Percentiles rank a stretch among this genome's conserved stretches.
Conservation (phyloP, 2,113 vertebrate species). For the Miniopterus natalensis region DNA sequence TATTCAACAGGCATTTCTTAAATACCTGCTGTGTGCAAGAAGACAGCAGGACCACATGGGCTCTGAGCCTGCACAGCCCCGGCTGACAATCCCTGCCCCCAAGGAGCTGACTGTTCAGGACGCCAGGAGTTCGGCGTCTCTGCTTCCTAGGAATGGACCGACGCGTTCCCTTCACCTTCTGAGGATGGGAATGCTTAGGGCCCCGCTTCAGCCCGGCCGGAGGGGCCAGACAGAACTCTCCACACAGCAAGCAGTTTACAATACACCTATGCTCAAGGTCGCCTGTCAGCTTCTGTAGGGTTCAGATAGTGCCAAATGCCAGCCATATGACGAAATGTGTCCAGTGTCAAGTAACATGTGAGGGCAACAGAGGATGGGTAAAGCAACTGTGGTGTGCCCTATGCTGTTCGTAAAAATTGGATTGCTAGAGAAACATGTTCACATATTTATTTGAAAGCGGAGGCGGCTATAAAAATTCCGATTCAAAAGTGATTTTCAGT, state of each 20-base stretch:
- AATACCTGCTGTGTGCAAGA: neutral
- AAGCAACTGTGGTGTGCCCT: neutral
- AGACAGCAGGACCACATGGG: neutral
- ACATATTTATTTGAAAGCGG: neutral
- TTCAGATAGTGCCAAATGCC: neutral
- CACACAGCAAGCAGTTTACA: constrained; percentile 6
- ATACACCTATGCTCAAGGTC: neutral
- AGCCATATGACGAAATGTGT: constrained; percentile 15
- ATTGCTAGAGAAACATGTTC: constrained; percentile 12
- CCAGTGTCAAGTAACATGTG: neutral
- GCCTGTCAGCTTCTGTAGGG: neutral
- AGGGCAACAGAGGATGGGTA: neutral
- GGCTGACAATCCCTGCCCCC: neutral
- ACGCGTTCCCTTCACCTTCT: neutral
- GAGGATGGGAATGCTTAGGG: neutral
- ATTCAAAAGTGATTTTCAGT: constrained; percentile 9
- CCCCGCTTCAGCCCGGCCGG: neutral
- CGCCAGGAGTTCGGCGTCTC: neutral
- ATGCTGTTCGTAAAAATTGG: neutral
- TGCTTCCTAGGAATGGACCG: neutral
- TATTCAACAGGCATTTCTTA: neutral
- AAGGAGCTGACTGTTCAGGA: neutral
- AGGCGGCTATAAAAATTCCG: neutral
- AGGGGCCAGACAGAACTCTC: neutral
- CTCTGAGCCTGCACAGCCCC: neutral